Evolutionary conservation across 1,140 invertebrate genomes (phyloP).

Genomic region (Euborellia annulipes): DNA sequence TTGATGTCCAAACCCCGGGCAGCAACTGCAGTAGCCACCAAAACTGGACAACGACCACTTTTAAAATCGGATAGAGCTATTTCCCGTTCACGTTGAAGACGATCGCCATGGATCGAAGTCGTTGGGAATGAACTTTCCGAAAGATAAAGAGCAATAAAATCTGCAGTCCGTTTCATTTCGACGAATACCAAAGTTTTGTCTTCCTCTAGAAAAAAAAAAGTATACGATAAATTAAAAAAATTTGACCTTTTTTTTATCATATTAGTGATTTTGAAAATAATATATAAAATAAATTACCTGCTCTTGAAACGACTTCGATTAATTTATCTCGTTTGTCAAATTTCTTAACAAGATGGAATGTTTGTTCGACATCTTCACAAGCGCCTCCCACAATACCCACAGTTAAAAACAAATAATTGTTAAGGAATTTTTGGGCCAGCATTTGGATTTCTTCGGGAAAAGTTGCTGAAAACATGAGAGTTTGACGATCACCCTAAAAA

Average conservation of each 20-base stretch:
- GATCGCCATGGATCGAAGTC: slow-evolving; percentile 87
- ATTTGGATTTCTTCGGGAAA: slow-evolving; percentile 71
- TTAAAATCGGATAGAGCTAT: slow-evolving; percentile 72
- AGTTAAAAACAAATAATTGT: slow-evolving; percentile 68
- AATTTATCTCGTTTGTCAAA: slow-evolving; percentile 60
- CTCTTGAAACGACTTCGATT: slow-evolving; percentile 45
- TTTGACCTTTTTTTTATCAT: too few relatives aligned
- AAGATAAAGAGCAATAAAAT: slow-evolving; percentile 67
- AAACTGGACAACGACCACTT: slow-evolving; percentile 48
- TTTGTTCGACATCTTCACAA: slow-evolving; percentile 76
- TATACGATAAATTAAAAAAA: neutral
- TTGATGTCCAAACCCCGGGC: slow-evolving; percentile 77
- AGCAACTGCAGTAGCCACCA: slow-evolving; percentile 89
- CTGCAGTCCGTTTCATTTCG: slow-evolving; percentile 72
- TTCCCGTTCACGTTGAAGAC: slow-evolving; percentile 78
- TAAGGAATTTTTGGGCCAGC: slow-evolving; percentile 54
- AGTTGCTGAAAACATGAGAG: slow-evolving; percentile 86
- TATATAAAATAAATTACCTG: slow-evolving; percentile 24
- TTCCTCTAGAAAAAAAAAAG: slow-evolving; percentile 20
- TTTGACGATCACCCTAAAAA: slow-evolving; percentile 48
- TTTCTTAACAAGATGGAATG: slow-evolving; percentile 54
- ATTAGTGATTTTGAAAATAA: too few relatives aligned
- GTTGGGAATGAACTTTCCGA: slow-evolving; percentile 50
- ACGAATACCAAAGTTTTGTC: slow-evolving; percentile 74
- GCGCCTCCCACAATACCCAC: slow-evolving; percentile 82